Base-by-base conservation (phyloP, 2,888 invertebrate species). In the Melipona beecheii region DNA sequence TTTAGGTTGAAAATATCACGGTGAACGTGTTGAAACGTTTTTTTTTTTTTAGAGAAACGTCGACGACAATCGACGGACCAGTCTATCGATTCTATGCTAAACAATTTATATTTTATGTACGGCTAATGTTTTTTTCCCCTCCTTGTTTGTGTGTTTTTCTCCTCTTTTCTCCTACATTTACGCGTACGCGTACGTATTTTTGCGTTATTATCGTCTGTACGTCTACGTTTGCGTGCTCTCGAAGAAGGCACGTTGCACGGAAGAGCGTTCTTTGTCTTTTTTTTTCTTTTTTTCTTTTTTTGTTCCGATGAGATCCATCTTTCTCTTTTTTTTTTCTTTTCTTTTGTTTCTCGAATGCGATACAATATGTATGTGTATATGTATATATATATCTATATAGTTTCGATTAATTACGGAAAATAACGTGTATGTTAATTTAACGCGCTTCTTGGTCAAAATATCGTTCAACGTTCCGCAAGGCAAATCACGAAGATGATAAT, bases 211-310 rank as follows among this genome's bases (percentile, higher is more conserved):
- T 43, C 70, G 49, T 43, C 70, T 17, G 49, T 78, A 78, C 72
- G 73, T 65, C 43, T 72, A 64, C 31, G 90, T 92, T 91, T 91
- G 91, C 92, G 90, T 89, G 90, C 88, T 90, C 85, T 89, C 83
- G 77, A 86, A 87, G 87, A 93, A 93, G 93, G 92, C 92, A 93
- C 93, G 91, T 92, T 86, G 92, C 90, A 92, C 92, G 92, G 92
- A 93, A 93, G 92, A 93, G 91, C 90, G 76, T 85, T 85, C 68
- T 65, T 66, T 62, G 13, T 64, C 0, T 21, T 58, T 27, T 64
- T 27, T 56, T 24, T 27, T 21, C 21, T 0, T 49, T 49, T 11
- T 66, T 4, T 9, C 21, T 24, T 9, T 19, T 50, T 0, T 81
- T 49, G 50, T 76, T 54, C 54, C 73, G 69, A 74, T 49, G 71